Percentiles rank a stretch among this genome's conserved stretches.
These are phyloP conservation scores for Conomelus anceps DNA, from an alignment of 2,888 invertebrate species.

Conservation along the genomic window DNA sequence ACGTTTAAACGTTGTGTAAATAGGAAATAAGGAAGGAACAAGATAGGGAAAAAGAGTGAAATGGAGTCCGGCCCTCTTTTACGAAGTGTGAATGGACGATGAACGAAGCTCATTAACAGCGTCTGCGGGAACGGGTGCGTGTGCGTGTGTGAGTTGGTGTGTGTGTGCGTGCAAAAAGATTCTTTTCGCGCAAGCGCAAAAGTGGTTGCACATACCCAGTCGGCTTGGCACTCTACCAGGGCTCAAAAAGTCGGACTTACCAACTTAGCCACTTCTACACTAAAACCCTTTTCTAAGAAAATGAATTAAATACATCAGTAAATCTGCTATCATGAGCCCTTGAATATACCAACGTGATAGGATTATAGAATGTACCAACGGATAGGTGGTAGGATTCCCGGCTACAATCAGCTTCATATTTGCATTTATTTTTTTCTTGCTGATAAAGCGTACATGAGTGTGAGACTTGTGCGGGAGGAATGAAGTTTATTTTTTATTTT, in stretches of 20 bases:
- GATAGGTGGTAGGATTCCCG: no score
- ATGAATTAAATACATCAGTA: not conserved
- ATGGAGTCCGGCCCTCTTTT: not conserved
- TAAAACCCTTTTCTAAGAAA: not conserved
- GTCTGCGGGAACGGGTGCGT: not conserved
- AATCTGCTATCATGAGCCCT: no score
- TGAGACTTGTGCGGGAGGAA: no score
- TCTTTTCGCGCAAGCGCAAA: not conserved
- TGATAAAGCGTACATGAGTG: no score
- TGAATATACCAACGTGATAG: no score
- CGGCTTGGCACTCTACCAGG: conserved; percentile 1
- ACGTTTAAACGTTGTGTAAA: not conserved
- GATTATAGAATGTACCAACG: no score
- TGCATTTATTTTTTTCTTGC: no score
- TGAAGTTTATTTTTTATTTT: no score
- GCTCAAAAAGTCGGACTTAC: not conserved
- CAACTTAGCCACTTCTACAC: not conserved
- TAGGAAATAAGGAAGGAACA: not conserved
- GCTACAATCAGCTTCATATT: no score
- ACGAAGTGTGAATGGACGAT: not conserved
- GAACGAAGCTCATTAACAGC: not conserved
- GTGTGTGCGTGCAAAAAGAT: no score
- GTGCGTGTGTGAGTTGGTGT: no score
- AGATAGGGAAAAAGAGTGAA: not conserved
- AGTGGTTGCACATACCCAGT: not conserved